These are phyloP conservation scores for Poeciliopsis presidionis DNA, from an alignment of 2,797 vertebrate species.

Conservation along the genomic window DNA sequence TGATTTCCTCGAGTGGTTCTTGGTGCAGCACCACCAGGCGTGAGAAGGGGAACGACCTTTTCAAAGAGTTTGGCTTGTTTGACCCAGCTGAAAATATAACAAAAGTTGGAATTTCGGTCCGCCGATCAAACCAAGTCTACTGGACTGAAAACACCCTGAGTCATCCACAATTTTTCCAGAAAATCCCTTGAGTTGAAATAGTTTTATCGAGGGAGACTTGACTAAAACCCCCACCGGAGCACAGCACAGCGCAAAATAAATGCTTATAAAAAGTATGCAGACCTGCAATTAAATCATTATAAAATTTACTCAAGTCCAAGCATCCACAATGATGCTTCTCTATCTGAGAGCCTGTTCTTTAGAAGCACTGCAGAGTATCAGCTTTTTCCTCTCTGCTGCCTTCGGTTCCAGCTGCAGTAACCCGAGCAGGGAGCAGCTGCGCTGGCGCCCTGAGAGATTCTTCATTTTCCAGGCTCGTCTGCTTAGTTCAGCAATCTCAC, in stretches of 20 bases:
- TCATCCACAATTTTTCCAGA: not conserved
- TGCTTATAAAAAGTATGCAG: not conserved
- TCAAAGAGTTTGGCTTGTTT: too few species aligned
- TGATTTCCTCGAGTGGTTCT: too few species aligned
- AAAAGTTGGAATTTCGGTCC: too few species aligned
- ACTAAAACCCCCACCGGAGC: too few species aligned
- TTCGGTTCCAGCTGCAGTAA: slow-evolving; percentile 20
- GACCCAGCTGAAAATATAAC: too few species aligned
- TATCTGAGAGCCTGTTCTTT: not conserved
- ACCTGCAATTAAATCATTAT: not conserved
- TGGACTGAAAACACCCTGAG: not conserved
- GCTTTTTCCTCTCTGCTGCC: slow-evolving; percentile 2
- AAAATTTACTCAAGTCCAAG: not conserved
- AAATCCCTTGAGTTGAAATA: not conserved
- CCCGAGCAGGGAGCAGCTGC: slow-evolving; percentile 17
- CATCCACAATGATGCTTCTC: not conserved
- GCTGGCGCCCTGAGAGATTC: slow-evolving; percentile 24
- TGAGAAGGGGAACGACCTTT: too few species aligned
- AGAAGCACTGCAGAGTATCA: slow-evolving; percentile 5
- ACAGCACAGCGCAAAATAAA: too few species aligned
- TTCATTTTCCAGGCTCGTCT: slow-evolving; percentile 35
- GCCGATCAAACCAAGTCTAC: too few species aligned
- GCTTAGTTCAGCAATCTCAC: slow-evolving; percentile 41
- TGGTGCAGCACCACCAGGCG: too few species aligned
- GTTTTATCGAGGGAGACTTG: not conserved